These are phyloP conservation scores for Pituophis catenifer DNA, from an alignment of 2,113 vertebrate species.

Conservation along the genomic window DNA sequence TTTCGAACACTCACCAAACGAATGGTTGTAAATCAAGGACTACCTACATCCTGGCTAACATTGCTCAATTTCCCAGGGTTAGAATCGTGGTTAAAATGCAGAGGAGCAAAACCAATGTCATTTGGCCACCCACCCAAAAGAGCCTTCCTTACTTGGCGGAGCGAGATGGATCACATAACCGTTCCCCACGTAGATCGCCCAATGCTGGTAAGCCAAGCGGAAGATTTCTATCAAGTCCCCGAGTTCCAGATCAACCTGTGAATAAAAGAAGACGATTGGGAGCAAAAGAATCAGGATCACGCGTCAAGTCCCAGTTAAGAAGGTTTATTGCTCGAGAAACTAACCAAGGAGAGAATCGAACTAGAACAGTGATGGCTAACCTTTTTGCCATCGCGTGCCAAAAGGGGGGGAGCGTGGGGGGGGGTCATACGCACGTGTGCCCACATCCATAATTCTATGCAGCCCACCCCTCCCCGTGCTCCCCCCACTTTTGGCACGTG, in stretches of 20 bases:
- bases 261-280: slow-evolving; percentile 8
- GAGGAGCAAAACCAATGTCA: background rate
- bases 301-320: background rate
- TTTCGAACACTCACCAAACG: accelerated
- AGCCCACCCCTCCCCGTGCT: too few species aligned
- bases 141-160: slow-evolving; percentile 52
- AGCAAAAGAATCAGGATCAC: background rate
- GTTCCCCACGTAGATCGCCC: slow-evolving; percentile 82
- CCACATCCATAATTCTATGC: too few species aligned
- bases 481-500: too few species aligned
- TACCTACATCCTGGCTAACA: background rate
- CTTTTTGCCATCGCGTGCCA: too few species aligned
- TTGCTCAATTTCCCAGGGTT: background rate
- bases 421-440: too few species aligned
- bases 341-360: background rate
- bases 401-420: too few species aligned
- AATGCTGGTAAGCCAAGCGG: slow-evolving; percentile 78
- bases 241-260: slow-evolving; percentile 63
- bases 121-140: background rate
- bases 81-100: background rate
- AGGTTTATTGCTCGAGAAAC: background rate
- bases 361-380: too few species aligned
- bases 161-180: slow-evolving; percentile 77
- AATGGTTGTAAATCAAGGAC: background rate
- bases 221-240: slow-evolving; percentile 85